phyloP scores from a whole-genome alignment of 2,113 vertebrate species.

The Bufo gargarizans region DNA sequence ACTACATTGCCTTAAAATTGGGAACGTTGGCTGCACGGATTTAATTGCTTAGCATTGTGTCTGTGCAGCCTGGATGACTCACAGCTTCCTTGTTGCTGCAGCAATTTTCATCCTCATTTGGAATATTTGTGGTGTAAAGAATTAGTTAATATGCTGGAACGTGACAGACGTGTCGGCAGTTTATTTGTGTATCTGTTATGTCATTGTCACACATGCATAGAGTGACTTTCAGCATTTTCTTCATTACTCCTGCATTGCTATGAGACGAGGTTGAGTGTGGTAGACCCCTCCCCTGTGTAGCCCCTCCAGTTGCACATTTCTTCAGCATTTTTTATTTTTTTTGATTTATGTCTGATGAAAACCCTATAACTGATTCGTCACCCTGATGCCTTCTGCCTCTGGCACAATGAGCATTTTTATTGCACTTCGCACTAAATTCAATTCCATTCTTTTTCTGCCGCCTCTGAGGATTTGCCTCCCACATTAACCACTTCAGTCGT shows the following conservation, averaged over 20 bases:
- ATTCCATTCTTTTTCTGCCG: constrained; percentile 8
- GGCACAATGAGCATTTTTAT: constrained; percentile 42
- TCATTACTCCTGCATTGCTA: neutral
- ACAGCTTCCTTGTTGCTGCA: neutral
- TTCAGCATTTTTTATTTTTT: neutral
- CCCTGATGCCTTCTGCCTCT: constrained; percentile 39
- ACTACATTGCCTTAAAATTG: neutral
- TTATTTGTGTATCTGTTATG: neutral
- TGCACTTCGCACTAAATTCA: constrained; percentile 18
- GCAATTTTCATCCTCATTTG: neutral
- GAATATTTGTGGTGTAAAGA: constrained; percentile 2
- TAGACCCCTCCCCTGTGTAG: neutral
- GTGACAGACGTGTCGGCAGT: neutral
- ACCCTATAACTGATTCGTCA: constrained; percentile 43
- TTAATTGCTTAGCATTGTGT: neutral
- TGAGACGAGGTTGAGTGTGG: neutral
- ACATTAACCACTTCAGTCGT: constrained; percentile 19
- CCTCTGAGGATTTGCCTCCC: constrained; percentile 35
- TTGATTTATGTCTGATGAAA: constrained; percentile 44
- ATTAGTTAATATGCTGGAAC: neutral
- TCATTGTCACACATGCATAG: neutral
- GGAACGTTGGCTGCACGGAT: neutral
- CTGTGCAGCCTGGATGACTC: neutral
- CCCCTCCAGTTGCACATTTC: neutral
- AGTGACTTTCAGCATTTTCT: neutral